phyloP scores from a whole-genome alignment of 2,888 invertebrate species.

The Zelleria hepariella region DNA sequence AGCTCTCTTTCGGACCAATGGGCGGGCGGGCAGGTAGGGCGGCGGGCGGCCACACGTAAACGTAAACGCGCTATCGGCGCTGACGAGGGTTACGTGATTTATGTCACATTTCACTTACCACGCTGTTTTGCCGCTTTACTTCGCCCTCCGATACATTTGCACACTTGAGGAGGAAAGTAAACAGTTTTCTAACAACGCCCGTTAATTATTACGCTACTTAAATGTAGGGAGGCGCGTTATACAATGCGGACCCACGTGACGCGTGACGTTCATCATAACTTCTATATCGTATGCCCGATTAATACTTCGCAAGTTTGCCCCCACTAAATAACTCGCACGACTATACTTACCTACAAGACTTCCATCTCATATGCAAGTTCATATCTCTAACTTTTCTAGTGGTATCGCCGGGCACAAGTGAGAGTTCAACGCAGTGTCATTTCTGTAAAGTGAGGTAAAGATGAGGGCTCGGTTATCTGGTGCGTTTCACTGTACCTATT shows the following conservation, averaged over 20 bases:
- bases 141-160: constrained; percentile 8
- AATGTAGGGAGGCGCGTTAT: too few species aligned
- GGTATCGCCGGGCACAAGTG: neutral
- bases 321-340: neutral
- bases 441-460: neutral
- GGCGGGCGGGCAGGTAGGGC: too few species aligned
- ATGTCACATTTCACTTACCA: constrained; percentile 55
- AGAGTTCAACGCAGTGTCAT: neutral
- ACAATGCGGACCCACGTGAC: too few species aligned
- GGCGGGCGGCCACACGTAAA: neutral
- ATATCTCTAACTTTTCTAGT: constrained; percentile 1
- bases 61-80: constrained; percentile 13
- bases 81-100: constrained; percentile 65
- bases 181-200: neutral
- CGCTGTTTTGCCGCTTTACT: constrained; percentile 33
- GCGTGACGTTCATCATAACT: too few species aligned
- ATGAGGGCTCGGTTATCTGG: neutral
- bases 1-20: too few species aligned
- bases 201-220: neutral
- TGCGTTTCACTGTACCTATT: neutral
- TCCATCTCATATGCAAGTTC: neutral
- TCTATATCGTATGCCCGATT: neutral
- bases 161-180: neutral
- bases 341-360: neutral
- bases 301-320: neutral